Percentiles rank a stretch among this genome's conserved stretches.
These are phyloP conservation scores for Arion vulgaris DNA, from an alignment of 1,140 invertebrate species.

Conservation along the genomic window DNA sequence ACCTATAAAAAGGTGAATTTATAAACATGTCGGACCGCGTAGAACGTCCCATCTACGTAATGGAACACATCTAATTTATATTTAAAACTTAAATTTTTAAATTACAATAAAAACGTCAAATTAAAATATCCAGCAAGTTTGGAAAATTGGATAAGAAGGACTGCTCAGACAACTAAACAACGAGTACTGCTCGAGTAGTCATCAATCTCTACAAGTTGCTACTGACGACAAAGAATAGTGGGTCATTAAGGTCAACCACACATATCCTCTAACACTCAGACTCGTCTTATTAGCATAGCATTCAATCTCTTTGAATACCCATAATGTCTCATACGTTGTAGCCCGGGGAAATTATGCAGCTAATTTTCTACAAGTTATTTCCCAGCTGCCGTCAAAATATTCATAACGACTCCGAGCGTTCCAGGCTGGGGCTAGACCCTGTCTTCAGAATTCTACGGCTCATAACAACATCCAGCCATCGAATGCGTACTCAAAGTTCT, in stretches of 20 bases:
- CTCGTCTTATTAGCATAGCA: not conserved
- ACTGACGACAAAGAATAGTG: not conserved
- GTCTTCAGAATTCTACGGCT: not conserved
- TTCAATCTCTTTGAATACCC: not conserved
- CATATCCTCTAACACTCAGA: not conserved
- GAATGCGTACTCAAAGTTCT: conserved; percentile 6
- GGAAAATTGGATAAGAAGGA: not conserved
- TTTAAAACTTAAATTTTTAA: no score
- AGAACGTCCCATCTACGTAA: no score
- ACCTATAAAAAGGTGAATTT: no score
- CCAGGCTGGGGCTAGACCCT: not conserved
- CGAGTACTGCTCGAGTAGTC: not conserved
- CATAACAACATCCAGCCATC: not conserved
- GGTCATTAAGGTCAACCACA: not conserved
- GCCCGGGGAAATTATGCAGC: not conserved
- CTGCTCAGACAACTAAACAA: not conserved
- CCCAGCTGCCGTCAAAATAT: not conserved
- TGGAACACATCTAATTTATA: no score
- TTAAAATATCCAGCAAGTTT: not conserved
- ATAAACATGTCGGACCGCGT: no score
- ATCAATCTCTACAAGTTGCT: not conserved
- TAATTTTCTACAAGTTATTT: not conserved
- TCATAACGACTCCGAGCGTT: not conserved
- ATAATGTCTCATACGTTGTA: not conserved
- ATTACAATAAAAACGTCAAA: not conserved